phyloP scores from a whole-genome alignment of 2,113 vertebrate genomes.

The Paratilapia polleni region DNA sequence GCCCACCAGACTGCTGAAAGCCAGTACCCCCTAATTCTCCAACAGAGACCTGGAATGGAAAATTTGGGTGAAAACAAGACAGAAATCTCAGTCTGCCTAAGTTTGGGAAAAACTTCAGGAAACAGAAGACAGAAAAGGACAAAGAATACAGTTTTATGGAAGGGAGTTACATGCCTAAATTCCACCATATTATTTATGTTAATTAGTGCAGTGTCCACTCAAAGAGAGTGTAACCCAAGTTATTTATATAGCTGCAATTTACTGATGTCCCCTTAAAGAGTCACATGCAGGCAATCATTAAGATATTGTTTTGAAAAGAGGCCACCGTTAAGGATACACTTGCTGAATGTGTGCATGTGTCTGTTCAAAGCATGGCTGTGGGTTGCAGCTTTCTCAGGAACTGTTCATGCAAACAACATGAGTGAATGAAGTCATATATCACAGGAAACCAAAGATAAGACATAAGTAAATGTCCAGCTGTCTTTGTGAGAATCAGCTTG shows the following conservation, averaged over 20 bases:
- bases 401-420: neutral
- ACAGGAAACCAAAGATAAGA: neutral
- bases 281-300: neutral
- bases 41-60: slow-evolving; percentile 32
- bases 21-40: slow-evolving; percentile 53
- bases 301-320: neutral
- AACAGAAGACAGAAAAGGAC: neutral
- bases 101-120: slow-evolving; percentile 1
- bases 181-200: neutral
- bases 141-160: neutral
- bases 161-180: neutral
- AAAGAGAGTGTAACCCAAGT: neutral
- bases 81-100: slow-evolving; percentile 22
- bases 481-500: neutral
- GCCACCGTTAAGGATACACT: neutral
- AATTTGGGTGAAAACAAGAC: slow-evolving; percentile 56
- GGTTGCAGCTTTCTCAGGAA: neutral
- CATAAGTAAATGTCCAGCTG: neutral
- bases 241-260: neutral
- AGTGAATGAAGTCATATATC: neutral
- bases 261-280: neutral
- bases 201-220: neutral
- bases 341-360: neutral
- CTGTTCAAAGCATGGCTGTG: neutral
- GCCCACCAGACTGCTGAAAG: slow-evolving; percentile 68